Base-by-base conservation (phyloP, 2,797 vertebrate genomes). In the Rhinophrynus dorsalis region DNA sequence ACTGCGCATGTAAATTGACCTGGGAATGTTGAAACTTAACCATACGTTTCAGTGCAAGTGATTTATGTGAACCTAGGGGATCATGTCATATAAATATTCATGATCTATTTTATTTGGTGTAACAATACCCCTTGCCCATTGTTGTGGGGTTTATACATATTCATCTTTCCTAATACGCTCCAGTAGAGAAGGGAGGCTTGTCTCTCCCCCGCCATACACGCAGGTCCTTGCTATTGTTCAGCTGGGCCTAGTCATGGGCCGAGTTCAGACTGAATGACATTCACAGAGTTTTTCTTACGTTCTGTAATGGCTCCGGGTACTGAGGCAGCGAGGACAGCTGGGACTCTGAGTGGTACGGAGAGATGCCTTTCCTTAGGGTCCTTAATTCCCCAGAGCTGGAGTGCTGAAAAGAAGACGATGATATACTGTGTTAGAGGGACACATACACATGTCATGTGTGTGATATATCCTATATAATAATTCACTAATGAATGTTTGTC, bases 311-410 rank as follows among this genome's bases (percentile, higher is more conserved):
- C 0, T 98, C 96, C 81, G 94, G 95, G 80, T 93, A 94, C 67
- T 93, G 95, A 0, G 94, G 93, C 77, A 93, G 82, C 0, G 93
- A 92, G 0, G 94, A 91, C 62, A 98, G 94, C 90, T 97, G 95
- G 12, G 96, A 94, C 85, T 98, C 96, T 0, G 96, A 98, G 88
- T 95, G 95, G 87, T 97, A 97, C 0, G 92, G 93, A 33, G 91
- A 94, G 84, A 95, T 84, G 59, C 94, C 95, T 82, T 98, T 98
- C 81, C 94, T 87, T 76, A 97, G 88, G 15, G 84, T 92, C 75
- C 95, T 93, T 74, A 94, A 89, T 79, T 97, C 95, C 64, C 93
- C 94, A 0, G 90, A 81, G 84, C 92, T 93, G 38, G 89, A 90
- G 86, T 96, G 94, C 85, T 87, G 79, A 11, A 61, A 58, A 48